Conservation (phyloP, 2,113 vertebrate species). For the Lynx canadensis region DNA sequence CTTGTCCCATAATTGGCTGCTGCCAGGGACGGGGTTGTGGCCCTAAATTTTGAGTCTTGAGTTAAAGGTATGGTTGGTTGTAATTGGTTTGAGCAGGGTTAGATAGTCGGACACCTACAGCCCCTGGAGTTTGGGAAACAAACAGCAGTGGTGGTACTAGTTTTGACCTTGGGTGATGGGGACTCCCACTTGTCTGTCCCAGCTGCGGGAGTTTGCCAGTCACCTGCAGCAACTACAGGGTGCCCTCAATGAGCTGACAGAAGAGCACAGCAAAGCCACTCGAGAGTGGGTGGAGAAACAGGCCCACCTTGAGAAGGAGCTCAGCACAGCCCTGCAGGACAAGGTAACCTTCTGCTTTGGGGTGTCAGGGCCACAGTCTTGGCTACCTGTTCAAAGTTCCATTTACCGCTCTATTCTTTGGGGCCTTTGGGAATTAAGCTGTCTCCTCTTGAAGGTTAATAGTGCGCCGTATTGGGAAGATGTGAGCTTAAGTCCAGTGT, state of each 20-base stretch:
- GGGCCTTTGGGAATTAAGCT: not conserved
- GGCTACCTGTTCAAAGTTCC: not conserved
- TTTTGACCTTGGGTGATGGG: not conserved
- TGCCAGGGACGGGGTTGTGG: not conserved
- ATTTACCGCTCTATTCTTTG: not conserved
- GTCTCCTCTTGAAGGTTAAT: not conserved
- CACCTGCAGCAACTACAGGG: slow-evolving; percentile 87
- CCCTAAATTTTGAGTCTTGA: not conserved
- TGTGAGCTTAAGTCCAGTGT: not conserved
- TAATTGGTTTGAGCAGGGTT: not conserved
- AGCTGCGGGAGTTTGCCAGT: slow-evolving; percentile 89
- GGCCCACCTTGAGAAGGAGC: slow-evolving; percentile 85
- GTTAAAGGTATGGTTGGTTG: not conserved
- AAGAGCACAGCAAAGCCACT: slow-evolving; percentile 85
- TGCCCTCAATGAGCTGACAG: slow-evolving; percentile 87
- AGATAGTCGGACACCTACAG: not conserved
- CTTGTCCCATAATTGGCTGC: not conserved
- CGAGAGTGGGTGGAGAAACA: slow-evolving; percentile 83
- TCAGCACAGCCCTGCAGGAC: slow-evolving; percentile 85
- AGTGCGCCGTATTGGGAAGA: not conserved
- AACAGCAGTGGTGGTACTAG: not conserved
- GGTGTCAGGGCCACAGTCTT: not conserved
- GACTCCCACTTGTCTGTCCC: not conserved
- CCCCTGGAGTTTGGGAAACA: not conserved
- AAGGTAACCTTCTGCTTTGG: slow-evolving; percentile 86